Base-by-base conservation (phyloP, 2,113 vertebrate species). In the Phyllostomus hastatus region DNA sequence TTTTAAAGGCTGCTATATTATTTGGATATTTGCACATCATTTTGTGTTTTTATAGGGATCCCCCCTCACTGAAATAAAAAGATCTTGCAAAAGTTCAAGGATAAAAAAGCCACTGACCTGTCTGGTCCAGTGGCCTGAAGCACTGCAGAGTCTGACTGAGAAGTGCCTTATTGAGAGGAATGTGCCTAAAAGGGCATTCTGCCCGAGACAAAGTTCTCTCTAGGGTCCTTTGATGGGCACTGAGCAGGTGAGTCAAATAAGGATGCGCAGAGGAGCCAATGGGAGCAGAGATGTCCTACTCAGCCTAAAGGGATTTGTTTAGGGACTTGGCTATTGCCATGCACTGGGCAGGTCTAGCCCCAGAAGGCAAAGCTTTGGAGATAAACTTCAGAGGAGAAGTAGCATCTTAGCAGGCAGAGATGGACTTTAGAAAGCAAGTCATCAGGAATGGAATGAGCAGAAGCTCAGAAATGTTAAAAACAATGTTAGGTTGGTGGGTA, bases 121-220 rank as follows among this genome's bases (percentile, higher is more conserved):
- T 66, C 28, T 57, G 78, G 41, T 16, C 4, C 50, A 33, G 28
- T 50, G 43, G 8, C 28, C 43, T 61, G 14, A 84, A 54, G 41
- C 67, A 61, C 3, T 41, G 4, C 12, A 33, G 57, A 59, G 4
- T 75, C 69, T 48, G 79, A 59, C 16, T 59, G 20, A 22, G 10
- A 94, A 66, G 70, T 52, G 48, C 17, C 43, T 17, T 20, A 35
- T 6, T 70, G 10, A 31, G 67, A 92, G 10, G 59, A 61, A 72
- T n/a, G 31, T 4, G 10, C 16, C 11, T 15, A 1, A 2, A 78
- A 66, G 0, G 16, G 1, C 1, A 14, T 4, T 19, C 33, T 66
- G n/a, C n/a, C 31, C 11, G 8, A 26, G 41, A 35, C 24, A 14
- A 69, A 28, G 11, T 14, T 26, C 20, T 64, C 64, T 43, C 12